Percentiles rank a stretch among this genome's conserved stretches.
phyloP scores from a whole-genome alignment of 2,113 vertebrate species.

The Gallinago media region DNA sequence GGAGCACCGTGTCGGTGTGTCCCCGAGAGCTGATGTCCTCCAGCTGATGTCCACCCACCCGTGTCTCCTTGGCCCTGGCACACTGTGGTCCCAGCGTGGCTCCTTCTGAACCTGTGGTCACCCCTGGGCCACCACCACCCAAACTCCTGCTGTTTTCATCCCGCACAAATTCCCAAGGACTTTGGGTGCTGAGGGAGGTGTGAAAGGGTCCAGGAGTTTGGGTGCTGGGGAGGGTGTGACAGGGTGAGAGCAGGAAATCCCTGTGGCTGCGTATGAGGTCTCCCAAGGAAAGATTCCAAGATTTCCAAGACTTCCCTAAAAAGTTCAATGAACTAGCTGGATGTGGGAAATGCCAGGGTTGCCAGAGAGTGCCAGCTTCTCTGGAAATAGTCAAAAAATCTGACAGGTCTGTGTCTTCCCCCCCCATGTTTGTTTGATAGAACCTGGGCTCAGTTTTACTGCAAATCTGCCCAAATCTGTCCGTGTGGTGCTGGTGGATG shows the following conservation, averaged over 20 bases:
- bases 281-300: too few relatives aligned
- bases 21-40: neutral
- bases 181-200: rapidly evolving
- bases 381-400: neutral
- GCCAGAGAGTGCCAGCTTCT: too few relatives aligned
- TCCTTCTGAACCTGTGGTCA: rapidly evolving
- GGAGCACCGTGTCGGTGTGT: rapidly evolving
- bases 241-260: rapidly evolving
- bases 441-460: rapidly evolving
- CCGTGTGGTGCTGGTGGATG: neutral
- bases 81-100: rapidly evolving
- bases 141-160: rapidly evolving
- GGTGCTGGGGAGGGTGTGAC: too few relatives aligned
- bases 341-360: neutral
- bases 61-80: neutral
- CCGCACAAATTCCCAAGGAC: too few relatives aligned
- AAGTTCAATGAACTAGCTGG: rapidly evolving
- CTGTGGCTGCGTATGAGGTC: rapidly evolving
- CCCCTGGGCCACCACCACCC: rapidly evolving
- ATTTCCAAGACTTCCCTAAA: rapidly evolving
- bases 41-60: rapidly evolving
- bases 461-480: rapidly evolving
- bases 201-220: rapidly evolving
- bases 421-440: rapidly evolving
- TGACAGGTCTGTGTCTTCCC: rapidly evolving